Conservation (phyloP, 1,140 invertebrate species). For the Drosophila sucinea region DNA sequence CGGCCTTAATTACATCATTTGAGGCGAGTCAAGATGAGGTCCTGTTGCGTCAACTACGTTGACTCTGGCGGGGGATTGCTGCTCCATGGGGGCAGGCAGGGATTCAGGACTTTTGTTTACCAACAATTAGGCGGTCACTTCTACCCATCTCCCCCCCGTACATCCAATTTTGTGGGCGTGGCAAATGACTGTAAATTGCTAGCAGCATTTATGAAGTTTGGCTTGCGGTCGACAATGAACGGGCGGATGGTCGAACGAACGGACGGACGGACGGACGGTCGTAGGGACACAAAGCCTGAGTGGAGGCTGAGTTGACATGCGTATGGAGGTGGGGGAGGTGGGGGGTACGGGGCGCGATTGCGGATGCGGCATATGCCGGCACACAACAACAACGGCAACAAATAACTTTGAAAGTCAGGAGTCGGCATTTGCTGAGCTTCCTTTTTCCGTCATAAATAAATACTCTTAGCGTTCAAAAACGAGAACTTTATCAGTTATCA, state of each 20-base stretch:
- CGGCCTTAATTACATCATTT: slow-evolving; percentile 77
- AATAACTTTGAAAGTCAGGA: too few species aligned
- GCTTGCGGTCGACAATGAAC: slow-evolving; percentile 9
- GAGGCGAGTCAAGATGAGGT: slow-evolving; percentile 48
- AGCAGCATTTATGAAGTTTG: slow-evolving; percentile 60
- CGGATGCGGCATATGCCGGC: slow-evolving; percentile 1
- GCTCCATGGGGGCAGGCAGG: background rate
- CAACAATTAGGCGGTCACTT: slow-evolving; percentile 70
- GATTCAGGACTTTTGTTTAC: slow-evolving; percentile 65
- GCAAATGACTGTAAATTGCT: slow-evolving; percentile 73
- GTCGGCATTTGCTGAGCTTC: background rate
- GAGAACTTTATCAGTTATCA: slow-evolving; percentile 9
- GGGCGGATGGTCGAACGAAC: background rate
- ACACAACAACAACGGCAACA: background rate
- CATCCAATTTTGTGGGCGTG: slow-evolving; percentile 46
- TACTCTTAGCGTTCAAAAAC: slow-evolving; percentile 2
- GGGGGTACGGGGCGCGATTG: background rate
- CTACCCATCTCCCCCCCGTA: background rate
- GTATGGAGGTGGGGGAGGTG: background rate
- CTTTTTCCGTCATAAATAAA: slow-evolving; percentile 11
- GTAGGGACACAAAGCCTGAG: background rate
- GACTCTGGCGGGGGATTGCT: background rate
- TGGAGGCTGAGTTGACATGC: background rate
- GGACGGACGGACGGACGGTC: too few species aligned
- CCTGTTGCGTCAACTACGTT: slow-evolving; percentile 54